phyloP scores from a whole-genome alignment of 2,888 invertebrate species.

The Pristionchus mayeri region DNA sequence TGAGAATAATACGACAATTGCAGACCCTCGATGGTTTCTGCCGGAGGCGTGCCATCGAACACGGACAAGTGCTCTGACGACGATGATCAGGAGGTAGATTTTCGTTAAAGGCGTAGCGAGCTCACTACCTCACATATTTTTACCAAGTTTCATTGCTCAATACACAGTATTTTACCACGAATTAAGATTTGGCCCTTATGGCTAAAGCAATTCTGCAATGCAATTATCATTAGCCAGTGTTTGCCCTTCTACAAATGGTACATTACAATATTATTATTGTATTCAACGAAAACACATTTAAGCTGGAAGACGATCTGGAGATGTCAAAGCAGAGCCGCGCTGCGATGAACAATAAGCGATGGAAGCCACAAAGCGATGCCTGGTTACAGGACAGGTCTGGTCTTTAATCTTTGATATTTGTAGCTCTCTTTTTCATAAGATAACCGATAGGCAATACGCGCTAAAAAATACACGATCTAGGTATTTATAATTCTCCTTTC shows the following conservation, averaged over 20 bases:
- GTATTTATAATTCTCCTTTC: background rate
- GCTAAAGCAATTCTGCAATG: too few relatives aligned
- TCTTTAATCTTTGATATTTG: background rate
- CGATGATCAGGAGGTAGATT: conserved; percentile 65
- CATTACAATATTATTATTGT: too few relatives aligned
- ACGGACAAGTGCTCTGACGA: conserved; percentile 70
- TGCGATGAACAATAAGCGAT: conserved; percentile 71
- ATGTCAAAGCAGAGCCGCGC: conserved; percentile 70
- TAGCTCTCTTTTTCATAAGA: background rate
- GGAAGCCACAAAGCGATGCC: conserved; percentile 69
- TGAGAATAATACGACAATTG: too few relatives aligned
- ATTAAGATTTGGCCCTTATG: too few relatives aligned
- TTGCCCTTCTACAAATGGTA: too few relatives aligned
- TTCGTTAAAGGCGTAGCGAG: too few relatives aligned
- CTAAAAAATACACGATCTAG: background rate
- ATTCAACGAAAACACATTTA: background rate
- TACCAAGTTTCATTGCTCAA: too few relatives aligned
- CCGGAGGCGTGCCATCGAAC: conserved; percentile 57
- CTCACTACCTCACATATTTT: too few relatives aligned
- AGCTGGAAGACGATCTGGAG: conserved; percentile 71
- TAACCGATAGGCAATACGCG: background rate
- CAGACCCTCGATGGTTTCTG: conserved; percentile 62
- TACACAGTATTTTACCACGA: too few relatives aligned
- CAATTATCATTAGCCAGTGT: too few relatives aligned
- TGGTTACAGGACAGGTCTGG: conserved; percentile 66